Conservation (phyloP, 2,797 vertebrate species). For the Orientallactaga sibirica region DNA sequence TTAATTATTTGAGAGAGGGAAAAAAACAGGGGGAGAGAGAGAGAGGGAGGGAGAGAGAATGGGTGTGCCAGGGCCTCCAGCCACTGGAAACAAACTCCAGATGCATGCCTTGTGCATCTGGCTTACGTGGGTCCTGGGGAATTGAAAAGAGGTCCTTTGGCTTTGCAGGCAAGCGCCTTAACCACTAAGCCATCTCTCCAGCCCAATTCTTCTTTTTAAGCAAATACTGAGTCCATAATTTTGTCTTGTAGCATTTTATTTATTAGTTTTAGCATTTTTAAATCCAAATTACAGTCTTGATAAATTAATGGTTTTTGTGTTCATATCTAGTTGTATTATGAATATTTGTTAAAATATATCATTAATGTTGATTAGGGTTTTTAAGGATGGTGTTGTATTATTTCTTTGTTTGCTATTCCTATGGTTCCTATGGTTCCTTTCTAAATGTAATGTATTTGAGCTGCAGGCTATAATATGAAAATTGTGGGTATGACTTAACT, state of each 20-base stretch:
- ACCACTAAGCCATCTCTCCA: no score
- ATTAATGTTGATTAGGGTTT: conserved; percentile 41
- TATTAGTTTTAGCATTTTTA: no score
- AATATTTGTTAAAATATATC: conserved; percentile 59
- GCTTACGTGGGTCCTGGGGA: no score
- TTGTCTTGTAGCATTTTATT: conserved; percentile 53
- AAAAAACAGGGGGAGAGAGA: no score
- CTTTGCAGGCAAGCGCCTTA: no score
- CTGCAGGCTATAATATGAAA: conserved; percentile 7
- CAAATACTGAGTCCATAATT: conserved; percentile 42
- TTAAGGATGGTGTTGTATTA: neutral
- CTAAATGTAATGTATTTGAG: conserved; percentile 27
- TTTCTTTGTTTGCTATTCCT: conserved; percentile 38
- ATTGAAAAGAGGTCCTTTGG: no score
- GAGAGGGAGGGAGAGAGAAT: no score
- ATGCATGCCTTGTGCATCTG: no score
- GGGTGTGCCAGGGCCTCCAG: no score
- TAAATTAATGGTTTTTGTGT: conserved; percentile 43
- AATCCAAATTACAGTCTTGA: conserved; percentile 46
- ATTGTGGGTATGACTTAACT: neutral
- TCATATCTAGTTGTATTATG: conserved; percentile 31
- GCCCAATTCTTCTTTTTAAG: neutral
- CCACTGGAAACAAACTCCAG: no score
- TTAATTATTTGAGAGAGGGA: no score
- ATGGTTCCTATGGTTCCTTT: conserved; percentile 34